Evolutionary conservation across 2,888 invertebrate genomes (phyloP).

Genomic region (Andricus curvator): DNA sequence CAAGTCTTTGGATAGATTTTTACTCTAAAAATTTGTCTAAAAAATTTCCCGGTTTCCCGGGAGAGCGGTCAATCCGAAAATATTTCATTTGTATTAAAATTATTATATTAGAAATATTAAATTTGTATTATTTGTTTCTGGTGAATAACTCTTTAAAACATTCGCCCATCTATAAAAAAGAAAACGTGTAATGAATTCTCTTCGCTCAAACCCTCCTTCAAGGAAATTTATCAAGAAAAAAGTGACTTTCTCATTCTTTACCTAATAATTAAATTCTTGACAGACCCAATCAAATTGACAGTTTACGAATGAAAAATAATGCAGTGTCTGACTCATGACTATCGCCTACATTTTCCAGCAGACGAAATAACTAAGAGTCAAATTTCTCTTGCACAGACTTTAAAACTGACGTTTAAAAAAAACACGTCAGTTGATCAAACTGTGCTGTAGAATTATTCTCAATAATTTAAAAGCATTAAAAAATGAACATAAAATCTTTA

Average conservation of each 20-base stretch:
- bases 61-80: too few relatives aligned
- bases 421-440: constrained; percentile 71
- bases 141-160: not conserved
- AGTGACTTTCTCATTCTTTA: not conserved
- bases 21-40: too few relatives aligned
- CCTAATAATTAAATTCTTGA: not conserved
- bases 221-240: not conserved
- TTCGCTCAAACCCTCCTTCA: not conserved
- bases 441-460: constrained; percentile 60
- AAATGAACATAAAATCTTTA: not conserved
- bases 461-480: not conserved
- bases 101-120: too few relatives aligned
- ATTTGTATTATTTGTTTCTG: not conserved
- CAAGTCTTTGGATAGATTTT: too few relatives aligned
- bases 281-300: not conserved
- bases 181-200: not conserved
- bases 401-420: constrained; percentile 63
- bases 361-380: constrained; percentile 67
- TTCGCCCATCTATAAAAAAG: not conserved
- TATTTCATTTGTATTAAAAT: too few relatives aligned
- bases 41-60: too few relatives aligned
- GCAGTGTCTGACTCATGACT: constrained; percentile 64
- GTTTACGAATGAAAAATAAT: not conserved
- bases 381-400: constrained; percentile 70
- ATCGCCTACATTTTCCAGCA: constrained; percentile 51